Evolutionary conservation across 2,113 vertebrate species (phyloP), one percentile per base, ranked within the genome.

Genomic region (Callocephalon fimbriatum): DNA sequence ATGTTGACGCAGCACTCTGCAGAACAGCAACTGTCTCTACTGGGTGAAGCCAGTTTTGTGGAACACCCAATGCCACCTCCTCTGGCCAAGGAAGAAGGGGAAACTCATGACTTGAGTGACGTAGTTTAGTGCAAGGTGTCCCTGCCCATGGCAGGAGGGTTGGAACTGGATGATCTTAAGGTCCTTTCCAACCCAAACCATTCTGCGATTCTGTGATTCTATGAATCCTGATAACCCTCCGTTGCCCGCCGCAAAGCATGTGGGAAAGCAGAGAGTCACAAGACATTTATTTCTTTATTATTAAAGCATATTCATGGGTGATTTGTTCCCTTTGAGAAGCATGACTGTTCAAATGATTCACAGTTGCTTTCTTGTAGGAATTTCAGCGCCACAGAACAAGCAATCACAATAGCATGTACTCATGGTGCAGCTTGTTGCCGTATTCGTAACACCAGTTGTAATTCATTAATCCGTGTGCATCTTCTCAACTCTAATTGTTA

Each of bases 321-420:
- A 56, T 45, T 84, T 90, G 70, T 77, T 10, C 89, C 95, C 89
- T 86, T 45, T 29, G 89, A 88, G 96, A 29, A 89, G 86, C 59
- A 7, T 78, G 95, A 95, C 82, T 88, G 42, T 63, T 74, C 1
- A 9, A 70, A 77, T 94, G 82, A 94, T 96, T 97, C 95, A 79
- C 27, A 11, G 23, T 50, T 62, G 32, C 68, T 19, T 70, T 45
- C 86, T 51, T 50, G 48, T 32, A 56, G 79, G 13, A 48, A 42
- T 91, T 75, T 75, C 75, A 61, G 50, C 4, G 3, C 80, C 40
- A 15, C 23, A 32, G 72, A 88, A 67, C 27, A 4, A 87, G 84
- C 72, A 56, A 38, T 87, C 76, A 58, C 66, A 94, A 10, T 17
- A 54, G 56, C 44, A 16, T 5, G 26, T 20, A 8, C 77, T 90